Conservation (phyloP, 2,888 invertebrate genomes). For the Drosophila buzzatii region DNA sequence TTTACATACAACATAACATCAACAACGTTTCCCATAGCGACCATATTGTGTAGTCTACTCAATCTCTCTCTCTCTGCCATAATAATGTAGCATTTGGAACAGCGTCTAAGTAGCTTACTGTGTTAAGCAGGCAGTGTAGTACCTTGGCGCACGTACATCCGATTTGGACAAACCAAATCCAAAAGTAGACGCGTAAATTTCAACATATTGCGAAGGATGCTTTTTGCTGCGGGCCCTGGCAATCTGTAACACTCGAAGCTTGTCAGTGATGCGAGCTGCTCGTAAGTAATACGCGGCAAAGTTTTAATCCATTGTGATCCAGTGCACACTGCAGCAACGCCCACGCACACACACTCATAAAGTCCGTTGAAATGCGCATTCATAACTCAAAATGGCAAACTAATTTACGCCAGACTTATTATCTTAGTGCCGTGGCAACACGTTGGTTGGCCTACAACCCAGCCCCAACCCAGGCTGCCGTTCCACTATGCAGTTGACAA, state of each 20-base stretch:
- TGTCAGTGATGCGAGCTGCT: constrained; percentile 25
- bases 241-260: constrained; percentile 36
- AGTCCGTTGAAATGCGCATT: constrained; percentile 74
- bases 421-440: constrained; percentile 71
- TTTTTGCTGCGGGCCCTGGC: not conserved
- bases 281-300: constrained; percentile 56
- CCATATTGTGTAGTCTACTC: not conserved
- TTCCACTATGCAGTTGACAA: constrained; percentile 43
- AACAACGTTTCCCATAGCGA: no score
- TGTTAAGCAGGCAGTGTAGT: constrained; percentile 9
- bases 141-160: constrained; percentile 8
- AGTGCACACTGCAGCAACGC: constrained; percentile 39
- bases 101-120: constrained; percentile 36
- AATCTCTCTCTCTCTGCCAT: not conserved
- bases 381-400: constrained; percentile 81
- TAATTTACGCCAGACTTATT: constrained; percentile 80
- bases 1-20: no score
- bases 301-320: constrained; percentile 67
- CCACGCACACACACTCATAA: constrained; percentile 13
- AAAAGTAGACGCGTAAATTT: constrained; percentile 23
- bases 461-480: constrained; percentile 12
- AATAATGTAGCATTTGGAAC: not conserved
- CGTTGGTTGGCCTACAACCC: constrained; percentile 32
- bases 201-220: constrained; percentile 9
- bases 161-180: constrained; percentile 17